phyloP scores from a whole-genome alignment of 2,113 vertebrate genomes.

The Globicephala melas region DNA sequence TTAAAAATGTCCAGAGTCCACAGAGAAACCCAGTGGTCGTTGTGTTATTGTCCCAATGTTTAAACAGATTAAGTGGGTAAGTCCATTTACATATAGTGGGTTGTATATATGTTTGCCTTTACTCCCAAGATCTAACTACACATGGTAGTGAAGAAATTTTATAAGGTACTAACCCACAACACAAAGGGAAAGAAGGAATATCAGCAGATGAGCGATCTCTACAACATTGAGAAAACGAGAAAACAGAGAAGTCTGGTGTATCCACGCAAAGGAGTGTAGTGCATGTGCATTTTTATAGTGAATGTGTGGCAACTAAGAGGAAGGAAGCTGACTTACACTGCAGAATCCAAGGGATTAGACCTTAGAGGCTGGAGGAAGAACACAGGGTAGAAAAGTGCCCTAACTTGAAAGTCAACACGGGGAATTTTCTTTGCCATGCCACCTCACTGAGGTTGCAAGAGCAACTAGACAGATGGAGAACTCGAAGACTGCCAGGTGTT shows the following conservation, averaged over 20 bases:
- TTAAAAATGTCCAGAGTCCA: neutral
- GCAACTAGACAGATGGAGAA: neutral
- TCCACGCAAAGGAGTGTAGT: neutral
- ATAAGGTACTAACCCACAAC: neutral
- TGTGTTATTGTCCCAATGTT: neutral
- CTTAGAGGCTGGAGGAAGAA: neutral
- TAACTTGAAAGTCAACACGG: neutral
- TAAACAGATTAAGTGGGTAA: neutral
- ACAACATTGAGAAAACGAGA: neutral
- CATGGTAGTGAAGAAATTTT: neutral
- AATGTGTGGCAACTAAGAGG: neutral
- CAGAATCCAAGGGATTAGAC: neutral
- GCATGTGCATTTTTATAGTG: neutral
- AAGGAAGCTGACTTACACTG: neutral
- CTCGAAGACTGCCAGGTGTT: neutral
- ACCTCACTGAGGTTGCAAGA: neutral
- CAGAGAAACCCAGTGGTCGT: neutral
- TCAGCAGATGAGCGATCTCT: neutral
- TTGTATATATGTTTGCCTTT: neutral
- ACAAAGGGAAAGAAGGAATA: neutral
- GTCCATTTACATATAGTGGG: neutral
- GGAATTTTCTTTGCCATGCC: neutral
- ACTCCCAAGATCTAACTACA: neutral
- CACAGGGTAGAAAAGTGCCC: rapidly evolving
- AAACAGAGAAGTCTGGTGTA: neutral